Percentiles rank a stretch among this genome's conserved stretches.
These are phyloP conservation scores for Pterostichus niger DNA, from an alignment of 2,888 invertebrate genomes.

Conservation along the genomic window DNA sequence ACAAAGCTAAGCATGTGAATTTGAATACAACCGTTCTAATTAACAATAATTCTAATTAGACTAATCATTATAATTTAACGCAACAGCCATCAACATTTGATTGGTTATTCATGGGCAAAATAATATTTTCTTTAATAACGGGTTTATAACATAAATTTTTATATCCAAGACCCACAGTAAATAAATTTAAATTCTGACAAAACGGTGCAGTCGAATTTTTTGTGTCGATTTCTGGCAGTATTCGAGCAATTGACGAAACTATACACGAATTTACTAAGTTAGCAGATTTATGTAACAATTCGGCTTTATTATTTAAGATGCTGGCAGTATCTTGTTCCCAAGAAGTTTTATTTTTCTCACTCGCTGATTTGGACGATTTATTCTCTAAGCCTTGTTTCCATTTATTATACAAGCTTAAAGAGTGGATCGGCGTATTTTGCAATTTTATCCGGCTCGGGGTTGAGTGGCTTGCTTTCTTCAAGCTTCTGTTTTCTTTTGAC, in stretches of 20 bases:
- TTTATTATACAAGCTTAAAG: slow-evolving; percentile 48
- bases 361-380: slow-evolving; percentile 44
- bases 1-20: slow-evolving; percentile 47
- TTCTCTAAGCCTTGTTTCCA: slow-evolving; percentile 56
- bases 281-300: slow-evolving; percentile 33
- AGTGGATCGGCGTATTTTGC: slow-evolving; percentile 44
- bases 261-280: slow-evolving; percentile 50
- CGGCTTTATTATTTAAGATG: slow-evolving; percentile 75
- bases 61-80: slow-evolving; percentile 61
- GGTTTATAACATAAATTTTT: slow-evolving; percentile 54
- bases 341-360: slow-evolving; percentile 69
- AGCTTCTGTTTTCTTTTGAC: slow-evolving; percentile 72
- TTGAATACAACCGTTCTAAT: slow-evolving; percentile 23
- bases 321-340: slow-evolving; percentile 81
- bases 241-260: slow-evolving; percentile 46
- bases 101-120: slow-evolving; percentile 48
- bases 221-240: slow-evolving; percentile 61
- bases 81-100: slow-evolving; percentile 53
- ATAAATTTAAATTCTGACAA: slow-evolving; percentile 48
- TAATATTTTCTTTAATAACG: slow-evolving; percentile 58
- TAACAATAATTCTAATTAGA: slow-evolving; percentile 23
- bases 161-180: slow-evolving; percentile 62
- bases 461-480: slow-evolving; percentile 53
- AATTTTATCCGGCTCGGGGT: slow-evolving; percentile 29
- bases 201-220: slow-evolving; percentile 41